A percentile compares a stretch with the other conserved stretches of the same genome.
phyloP scores from a whole-genome alignment of 1,140 invertebrate genomes.

The Drosophila paulistorum region DNA sequence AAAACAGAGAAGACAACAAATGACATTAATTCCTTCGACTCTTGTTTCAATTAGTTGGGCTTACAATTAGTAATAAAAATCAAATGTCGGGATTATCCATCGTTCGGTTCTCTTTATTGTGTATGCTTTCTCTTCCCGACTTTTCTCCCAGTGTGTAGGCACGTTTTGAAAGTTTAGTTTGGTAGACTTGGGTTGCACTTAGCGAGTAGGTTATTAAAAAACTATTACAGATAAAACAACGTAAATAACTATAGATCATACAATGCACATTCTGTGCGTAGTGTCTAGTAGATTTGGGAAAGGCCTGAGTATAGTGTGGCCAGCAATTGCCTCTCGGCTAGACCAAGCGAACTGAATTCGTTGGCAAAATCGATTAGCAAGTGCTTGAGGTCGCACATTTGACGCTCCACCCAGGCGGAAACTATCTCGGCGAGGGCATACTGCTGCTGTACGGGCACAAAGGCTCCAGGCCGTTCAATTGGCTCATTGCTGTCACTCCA shows the following conservation, averaged over 20 bases:
- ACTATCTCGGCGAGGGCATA: constrained; percentile 69
- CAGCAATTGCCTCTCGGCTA: constrained; percentile 52
- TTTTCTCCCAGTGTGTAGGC: constrained; percentile 2
- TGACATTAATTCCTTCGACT: not conserved
- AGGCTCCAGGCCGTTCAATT: constrained; percentile 58
- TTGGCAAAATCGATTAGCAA: constrained; percentile 53
- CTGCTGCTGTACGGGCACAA: constrained; percentile 64
- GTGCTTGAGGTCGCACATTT: constrained; percentile 67
- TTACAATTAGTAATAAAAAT: too few relatives aligned
- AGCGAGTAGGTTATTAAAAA: constrained; percentile 6
- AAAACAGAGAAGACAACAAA: not conserved
- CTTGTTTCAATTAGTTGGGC: too few relatives aligned
- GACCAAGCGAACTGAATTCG: constrained; percentile 57
- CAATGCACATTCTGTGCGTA: not conserved
- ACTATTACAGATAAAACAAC: constrained; percentile 7
- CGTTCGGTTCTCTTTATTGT: not conserved
- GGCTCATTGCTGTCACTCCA: constrained; percentile 28
- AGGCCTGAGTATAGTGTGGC: constrained; percentile 49
- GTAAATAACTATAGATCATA: not conserved
- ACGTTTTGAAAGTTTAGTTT: constrained; percentile 19
- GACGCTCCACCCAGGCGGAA: constrained; percentile 65
- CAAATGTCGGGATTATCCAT: not conserved
- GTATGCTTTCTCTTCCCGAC: not conserved
- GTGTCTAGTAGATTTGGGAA: constrained; percentile 48
- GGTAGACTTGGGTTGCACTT: constrained; percentile 17